These are phyloP conservation scores for Tethya wilhelma DNA, from an alignment of 37 sponge, comb jelly and placozoan genomes.

Conservation along the genomic window DNA sequence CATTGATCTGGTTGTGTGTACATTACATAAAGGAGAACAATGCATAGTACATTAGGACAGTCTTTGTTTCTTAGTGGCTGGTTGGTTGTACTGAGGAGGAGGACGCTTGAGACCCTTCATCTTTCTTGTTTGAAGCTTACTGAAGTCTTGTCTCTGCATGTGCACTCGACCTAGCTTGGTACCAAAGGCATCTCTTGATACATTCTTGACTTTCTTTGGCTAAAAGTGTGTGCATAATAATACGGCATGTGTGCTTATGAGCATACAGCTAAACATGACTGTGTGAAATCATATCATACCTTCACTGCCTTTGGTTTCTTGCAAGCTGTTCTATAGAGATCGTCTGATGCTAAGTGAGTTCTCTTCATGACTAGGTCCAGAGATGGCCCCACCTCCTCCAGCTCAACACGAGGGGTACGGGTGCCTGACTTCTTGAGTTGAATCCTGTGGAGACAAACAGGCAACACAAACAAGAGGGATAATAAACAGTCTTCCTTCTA, in stretches of 20 bases:
- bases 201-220: conserved; percentile 89
- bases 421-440: conserved; percentile 89
- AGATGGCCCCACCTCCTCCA: conserved; percentile 95
- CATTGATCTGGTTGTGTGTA: no score
- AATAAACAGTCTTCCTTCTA: no score
- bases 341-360: conserved; percentile 62
- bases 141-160: conserved; percentile 94
- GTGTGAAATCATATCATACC: conserved; percentile 22
- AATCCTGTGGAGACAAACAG: conserved; percentile 35
- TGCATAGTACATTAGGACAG: no score
- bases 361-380: conserved; percentile 79
- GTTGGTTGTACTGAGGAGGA: no score
- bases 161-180: conserved; percentile 90
- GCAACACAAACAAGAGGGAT: no score
- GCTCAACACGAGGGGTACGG: conserved; percentile 75
- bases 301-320: conserved; percentile 77
- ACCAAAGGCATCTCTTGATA: conserved; percentile 86
- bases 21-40: neutral
- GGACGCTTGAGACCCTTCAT: conserved; percentile 67
- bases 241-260: neutral
- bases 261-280: neutral
- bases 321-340: conserved; percentile 73
- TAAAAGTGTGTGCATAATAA: conserved; percentile 13
- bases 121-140: conserved; percentile 84
- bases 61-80: no score